Evolutionary conservation across 2,888 invertebrate genomes (phyloP).

Genomic region (Ennomos quercinarius): DNA sequence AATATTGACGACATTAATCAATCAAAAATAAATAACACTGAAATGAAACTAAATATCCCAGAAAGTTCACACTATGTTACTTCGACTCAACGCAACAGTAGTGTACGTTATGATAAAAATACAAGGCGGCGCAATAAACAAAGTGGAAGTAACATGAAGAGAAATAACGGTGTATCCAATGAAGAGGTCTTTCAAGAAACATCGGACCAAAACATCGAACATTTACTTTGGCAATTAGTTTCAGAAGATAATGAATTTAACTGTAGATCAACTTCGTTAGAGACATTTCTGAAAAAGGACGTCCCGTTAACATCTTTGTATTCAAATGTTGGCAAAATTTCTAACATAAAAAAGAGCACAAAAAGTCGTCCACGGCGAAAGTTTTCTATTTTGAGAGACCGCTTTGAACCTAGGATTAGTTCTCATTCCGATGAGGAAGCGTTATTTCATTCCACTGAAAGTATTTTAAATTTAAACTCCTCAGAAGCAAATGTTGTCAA

Average conservation of each 20-base stretch:
- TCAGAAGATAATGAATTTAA: slow-evolving; percentile 71
- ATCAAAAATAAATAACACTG: slow-evolving; percentile 66
- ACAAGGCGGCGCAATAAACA: slow-evolving; percentile 61
- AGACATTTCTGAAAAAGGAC: slow-evolving; percentile 78
- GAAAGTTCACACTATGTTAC: slow-evolving; percentile 14
- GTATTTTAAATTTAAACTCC: slow-evolving; percentile 55
- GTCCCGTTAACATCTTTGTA: slow-evolving; percentile 19
- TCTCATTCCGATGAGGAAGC: slow-evolving; percentile 78
- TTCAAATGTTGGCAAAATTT: slow-evolving; percentile 57
- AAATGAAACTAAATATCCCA: slow-evolving; percentile 41
- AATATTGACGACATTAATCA: slow-evolving; percentile 53
- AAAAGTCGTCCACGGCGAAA: slow-evolving; percentile 82
- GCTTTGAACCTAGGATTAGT: slow-evolving; percentile 81
- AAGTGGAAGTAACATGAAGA: slow-evolving; percentile 60
- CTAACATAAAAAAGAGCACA: slow-evolving; percentile 70
- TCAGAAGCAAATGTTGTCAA: slow-evolving; percentile 56
- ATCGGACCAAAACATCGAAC: slow-evolving; percentile 67
- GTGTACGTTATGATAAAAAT: slow-evolving; percentile 55
- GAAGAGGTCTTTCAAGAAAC: slow-evolving; percentile 64
- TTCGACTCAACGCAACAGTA: slow-evolving; percentile 37
- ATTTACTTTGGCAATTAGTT: slow-evolving; percentile 77
- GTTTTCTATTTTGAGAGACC: slow-evolving; percentile 85
- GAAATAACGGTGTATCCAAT: slow-evolving; percentile 59
- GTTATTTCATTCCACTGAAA: slow-evolving; percentile 71
- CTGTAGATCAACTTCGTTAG: slow-evolving; percentile 69